Evolutionary conservation across 2,113 vertebrate genomes (phyloP).

Genomic region (Pontoporia blainvillei): DNA sequence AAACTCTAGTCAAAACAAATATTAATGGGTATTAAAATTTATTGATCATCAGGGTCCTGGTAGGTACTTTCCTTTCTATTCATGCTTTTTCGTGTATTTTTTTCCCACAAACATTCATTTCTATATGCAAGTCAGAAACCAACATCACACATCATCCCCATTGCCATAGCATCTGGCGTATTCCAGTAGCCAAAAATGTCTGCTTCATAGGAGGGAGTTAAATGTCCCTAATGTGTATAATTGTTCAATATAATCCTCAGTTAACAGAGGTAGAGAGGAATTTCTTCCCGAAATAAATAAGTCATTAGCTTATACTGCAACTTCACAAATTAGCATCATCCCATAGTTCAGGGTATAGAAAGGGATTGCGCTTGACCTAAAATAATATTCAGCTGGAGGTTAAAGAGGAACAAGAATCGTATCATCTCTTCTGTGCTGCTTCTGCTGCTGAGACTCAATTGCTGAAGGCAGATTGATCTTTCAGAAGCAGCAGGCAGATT

Average conservation of each 20-base stretch:
- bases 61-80: neutral
- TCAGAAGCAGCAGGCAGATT: conserved; percentile 11
- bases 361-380: neutral
- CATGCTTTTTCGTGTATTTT: conserved; percentile 4
- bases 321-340: conserved; percentile 24
- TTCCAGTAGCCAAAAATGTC: conserved; percentile 40
- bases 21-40: neutral
- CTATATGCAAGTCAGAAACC: neutral
- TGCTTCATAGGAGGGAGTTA: conserved; percentile 17
- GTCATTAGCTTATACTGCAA: neutral
- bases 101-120: neutral
- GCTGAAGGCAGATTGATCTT: neutral
- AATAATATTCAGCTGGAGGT: conserved; percentile 23
- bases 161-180: conserved; percentile 11
- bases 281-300: conserved; percentile 23
- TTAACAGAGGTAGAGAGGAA: conserved; percentile 13
- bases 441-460: neutral
- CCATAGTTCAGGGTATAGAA: neutral
- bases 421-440: neutral
- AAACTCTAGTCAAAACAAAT: neutral
- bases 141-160: neutral
- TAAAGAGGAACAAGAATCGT: neutral
- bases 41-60: neutral
- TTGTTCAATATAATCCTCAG: neutral
- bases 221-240: neutral